Conservation (phyloP, 2,113 vertebrate genomes). For the Enhydra lutris region DNA sequence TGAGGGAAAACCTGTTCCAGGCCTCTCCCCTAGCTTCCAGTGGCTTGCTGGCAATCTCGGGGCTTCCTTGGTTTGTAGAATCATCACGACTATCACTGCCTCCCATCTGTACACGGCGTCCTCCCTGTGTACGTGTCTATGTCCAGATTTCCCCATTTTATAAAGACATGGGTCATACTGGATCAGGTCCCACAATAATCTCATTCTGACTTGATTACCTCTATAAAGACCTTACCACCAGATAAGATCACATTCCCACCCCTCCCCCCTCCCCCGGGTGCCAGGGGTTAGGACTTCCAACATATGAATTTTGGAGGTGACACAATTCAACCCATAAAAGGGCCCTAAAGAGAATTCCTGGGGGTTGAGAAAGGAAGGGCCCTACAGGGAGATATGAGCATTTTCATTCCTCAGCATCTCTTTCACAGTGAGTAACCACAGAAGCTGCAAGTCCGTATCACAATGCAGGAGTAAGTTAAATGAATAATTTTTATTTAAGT, state of each 20-base stretch:
- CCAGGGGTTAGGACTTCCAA: neutral
- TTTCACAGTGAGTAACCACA: conserved; percentile 5
- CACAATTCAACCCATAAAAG: neutral
- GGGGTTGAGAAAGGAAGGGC: neutral
- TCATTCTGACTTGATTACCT: neutral
- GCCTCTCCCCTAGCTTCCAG: neutral
- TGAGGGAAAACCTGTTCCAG: neutral
- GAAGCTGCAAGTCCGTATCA: conserved; percentile 24
- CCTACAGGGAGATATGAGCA: neutral
- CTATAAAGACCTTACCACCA: neutral
- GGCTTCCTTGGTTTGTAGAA: neutral
- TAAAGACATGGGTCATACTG: neutral
- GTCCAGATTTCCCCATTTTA: neutral
- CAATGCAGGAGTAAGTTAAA: conserved; percentile 35
- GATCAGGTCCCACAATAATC: neutral
- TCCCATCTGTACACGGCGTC: neutral
- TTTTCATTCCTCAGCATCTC: conserved; percentile 33
- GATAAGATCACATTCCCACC: neutral
- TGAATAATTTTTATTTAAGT: conserved; percentile 43
- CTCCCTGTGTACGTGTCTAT: neutral
- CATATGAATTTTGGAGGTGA: neutral
- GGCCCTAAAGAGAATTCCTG: neutral
- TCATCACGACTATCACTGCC: neutral
- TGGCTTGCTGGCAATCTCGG: neutral
- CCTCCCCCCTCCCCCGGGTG: too few species aligned